Conservation (phyloP, 1,140 invertebrate species). For the Procambarus clarkii region DNA sequence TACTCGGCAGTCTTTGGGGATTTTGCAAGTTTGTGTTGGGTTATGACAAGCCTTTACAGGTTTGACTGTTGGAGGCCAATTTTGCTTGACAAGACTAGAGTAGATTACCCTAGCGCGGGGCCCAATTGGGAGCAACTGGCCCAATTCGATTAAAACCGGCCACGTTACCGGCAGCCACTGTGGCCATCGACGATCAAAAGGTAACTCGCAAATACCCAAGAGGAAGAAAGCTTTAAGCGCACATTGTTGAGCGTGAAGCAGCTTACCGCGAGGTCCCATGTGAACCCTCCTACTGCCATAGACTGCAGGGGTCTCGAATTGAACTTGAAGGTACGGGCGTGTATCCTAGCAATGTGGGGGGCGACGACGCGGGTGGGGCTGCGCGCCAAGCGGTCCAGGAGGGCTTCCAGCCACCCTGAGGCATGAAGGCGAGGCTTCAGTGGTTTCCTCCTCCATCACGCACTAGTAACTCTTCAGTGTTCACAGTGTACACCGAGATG, state of each 20-base stretch:
- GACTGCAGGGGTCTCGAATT: background rate
- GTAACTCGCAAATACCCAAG: background rate
- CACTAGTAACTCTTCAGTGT: too few relatives aligned
- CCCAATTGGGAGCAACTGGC: too few relatives aligned
- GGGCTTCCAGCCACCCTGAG: slow-evolving; percentile 51
- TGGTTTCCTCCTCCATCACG: too few relatives aligned
- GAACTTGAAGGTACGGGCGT: slow-evolving; percentile 9
- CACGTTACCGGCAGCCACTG: too few relatives aligned
- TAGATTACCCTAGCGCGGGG: too few relatives aligned
- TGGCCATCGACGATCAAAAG: background rate
- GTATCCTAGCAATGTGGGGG: slow-evolving; percentile 26
- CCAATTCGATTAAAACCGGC: too few relatives aligned
- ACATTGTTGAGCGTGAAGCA: background rate
- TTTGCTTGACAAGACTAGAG: too few relatives aligned
- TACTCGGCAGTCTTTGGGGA: too few relatives aligned
- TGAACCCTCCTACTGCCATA: background rate
- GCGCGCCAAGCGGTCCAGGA: slow-evolving; percentile 23
- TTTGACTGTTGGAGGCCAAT: too few relatives aligned
- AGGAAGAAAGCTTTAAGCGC: background rate
- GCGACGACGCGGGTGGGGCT: background rate
- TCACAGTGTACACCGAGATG: too few relatives aligned
- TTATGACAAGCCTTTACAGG: too few relatives aligned
- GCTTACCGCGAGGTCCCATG: background rate
- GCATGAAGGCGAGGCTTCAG: background rate
- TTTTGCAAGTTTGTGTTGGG: too few relatives aligned